phyloP scores from a whole-genome alignment of 1,140 invertebrate species.

The Pectinophora gossypiella region DNA sequence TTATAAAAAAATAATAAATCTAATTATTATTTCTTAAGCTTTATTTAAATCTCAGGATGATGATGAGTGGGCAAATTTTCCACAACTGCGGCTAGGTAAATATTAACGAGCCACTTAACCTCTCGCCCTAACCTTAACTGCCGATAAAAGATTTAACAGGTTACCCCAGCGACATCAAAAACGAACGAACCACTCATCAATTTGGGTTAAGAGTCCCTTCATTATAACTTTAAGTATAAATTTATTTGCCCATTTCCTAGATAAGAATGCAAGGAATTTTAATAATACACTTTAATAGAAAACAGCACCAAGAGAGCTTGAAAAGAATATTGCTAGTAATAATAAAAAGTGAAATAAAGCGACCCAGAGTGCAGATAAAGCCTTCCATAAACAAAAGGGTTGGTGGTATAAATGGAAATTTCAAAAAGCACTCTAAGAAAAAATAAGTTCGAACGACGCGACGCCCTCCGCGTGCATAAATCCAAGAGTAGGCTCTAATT shows the following conservation, averaged over 20 bases:
- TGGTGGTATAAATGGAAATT: slow-evolving; percentile 26
- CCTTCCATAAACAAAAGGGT: slow-evolving; percentile 22
- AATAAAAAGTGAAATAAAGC: slow-evolving; percentile 1
- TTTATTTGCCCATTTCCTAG: slow-evolving; percentile 1
- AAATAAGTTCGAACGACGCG: slow-evolving; percentile 49
- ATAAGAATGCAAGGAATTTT: too few species aligned
- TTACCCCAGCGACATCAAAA: slow-evolving; percentile 42
- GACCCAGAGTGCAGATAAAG: slow-evolving; percentile 14
- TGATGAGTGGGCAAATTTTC: slow-evolving; percentile 23
- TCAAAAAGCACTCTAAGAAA: slow-evolving; percentile 18
- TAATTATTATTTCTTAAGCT: too few species aligned
- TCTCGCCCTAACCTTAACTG: slow-evolving; percentile 28
- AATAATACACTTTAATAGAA: not conserved
- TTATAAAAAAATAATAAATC: too few species aligned
- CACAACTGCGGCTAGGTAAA: slow-evolving; percentile 32
- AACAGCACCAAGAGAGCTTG: not conserved
- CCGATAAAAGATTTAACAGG: slow-evolving; percentile 57
- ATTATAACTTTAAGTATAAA: slow-evolving; percentile 1
- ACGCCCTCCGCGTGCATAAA: slow-evolving; percentile 49
- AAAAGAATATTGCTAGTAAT: not conserved
- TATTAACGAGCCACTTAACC: slow-evolving; percentile 35
- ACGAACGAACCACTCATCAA: slow-evolving; percentile 35
- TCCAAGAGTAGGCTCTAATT: slow-evolving; percentile 67
- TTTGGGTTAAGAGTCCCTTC: slow-evolving; percentile 18
- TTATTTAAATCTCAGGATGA: too few species aligned